phyloP scores from a whole-genome alignment of 2,888 invertebrate species.

The Drosophila niveifrons region DNA sequence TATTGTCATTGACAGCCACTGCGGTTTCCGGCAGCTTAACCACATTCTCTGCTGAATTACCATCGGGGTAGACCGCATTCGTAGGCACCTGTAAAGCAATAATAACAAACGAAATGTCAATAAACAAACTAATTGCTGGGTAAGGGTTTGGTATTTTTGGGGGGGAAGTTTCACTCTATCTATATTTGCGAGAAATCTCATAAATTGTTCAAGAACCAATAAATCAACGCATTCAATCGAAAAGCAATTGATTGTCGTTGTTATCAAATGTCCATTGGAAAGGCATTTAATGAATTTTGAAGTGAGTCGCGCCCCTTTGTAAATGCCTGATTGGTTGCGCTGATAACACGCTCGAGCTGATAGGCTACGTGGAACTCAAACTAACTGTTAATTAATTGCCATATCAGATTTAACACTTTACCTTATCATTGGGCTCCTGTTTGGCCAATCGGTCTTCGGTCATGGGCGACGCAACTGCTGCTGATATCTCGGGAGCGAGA shows the following conservation, averaged over 20 bases:
- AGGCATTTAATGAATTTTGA: slow-evolving; percentile 7
- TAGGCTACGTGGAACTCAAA: slow-evolving; percentile 3
- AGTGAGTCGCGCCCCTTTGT: slow-evolving; percentile 24
- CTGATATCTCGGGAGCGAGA: slow-evolving; percentile 38
- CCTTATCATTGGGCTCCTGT: slow-evolving; percentile 38
- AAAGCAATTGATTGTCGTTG: slow-evolving; percentile 8
- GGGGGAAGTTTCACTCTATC: background rate
- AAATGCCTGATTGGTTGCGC: slow-evolving; percentile 11
- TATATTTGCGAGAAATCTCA: background rate
- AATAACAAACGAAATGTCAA: background rate
- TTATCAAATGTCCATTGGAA: slow-evolving; percentile 33
- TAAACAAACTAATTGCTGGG: background rate
- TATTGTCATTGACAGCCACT: slow-evolving; percentile 33
- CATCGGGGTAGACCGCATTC: slow-evolving; percentile 44
- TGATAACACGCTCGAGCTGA: slow-evolving; percentile 26
- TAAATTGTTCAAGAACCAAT: slow-evolving; percentile 4
- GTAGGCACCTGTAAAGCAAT: slow-evolving; percentile 46
- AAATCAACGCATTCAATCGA: slow-evolving; percentile 38
- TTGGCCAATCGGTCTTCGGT: slow-evolving; percentile 39
- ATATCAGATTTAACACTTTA: slow-evolving; percentile 4
- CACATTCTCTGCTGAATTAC: slow-evolving; percentile 64
- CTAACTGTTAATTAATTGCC: slow-evolving; percentile 1
- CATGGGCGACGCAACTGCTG: slow-evolving; percentile 54
- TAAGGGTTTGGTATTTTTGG: background rate
- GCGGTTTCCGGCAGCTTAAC: slow-evolving; percentile 68